Evolutionary conservation across 2,113 vertebrate genomes (phyloP), one percentile per base, ranked within the genome.

Genomic region (Apaloderma vittatum): DNA sequence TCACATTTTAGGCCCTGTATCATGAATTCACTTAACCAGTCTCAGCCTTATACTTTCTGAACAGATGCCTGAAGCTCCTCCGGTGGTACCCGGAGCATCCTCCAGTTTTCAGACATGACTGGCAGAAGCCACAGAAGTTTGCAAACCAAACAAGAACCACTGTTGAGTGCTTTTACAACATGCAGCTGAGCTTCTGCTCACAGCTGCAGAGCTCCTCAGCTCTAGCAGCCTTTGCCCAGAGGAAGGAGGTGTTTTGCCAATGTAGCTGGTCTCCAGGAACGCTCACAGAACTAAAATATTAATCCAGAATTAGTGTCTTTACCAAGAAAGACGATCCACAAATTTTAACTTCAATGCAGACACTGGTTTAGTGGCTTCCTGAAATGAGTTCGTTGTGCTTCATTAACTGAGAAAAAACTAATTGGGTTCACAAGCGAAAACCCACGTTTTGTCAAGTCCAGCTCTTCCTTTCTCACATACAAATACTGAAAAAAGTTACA

Each of bases 241-340:
- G 51, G 27, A 71, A 62, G 24, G 43, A 48, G 6, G 22, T 1
- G 20, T 10, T 72, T 57, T 29, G 22, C 26, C 23, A 22, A 3
- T 0, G 3, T 4, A 26, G 24, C 3, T 8, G 52, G 20, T 6
- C 21, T 43, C 71, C 72, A 54, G 37, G 58, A 40, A n/a, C 0
- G 9, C 37, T 8, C 43, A 6, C 0, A 6, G 45, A 29, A 26
- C 8, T 11, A 36, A 49, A 11, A 52, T 14, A 32, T 12, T 62
- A 20, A 59, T 8, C 24, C 55, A 74, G n/a, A 75, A 14, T 40
- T 52, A 32, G 26, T 3, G 12, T 43, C 34, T 85, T 19, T 23
- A 59, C 37, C 20, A 19, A 43, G n/a, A 40, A 71, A 71, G 71
- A 75, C 14, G 43, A 34, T 55, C 37, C 45, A 49, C 3, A 22